phyloP scores from a whole-genome alignment of 2,797 vertebrate species.

The Microcaecilia unicolor region DNA sequence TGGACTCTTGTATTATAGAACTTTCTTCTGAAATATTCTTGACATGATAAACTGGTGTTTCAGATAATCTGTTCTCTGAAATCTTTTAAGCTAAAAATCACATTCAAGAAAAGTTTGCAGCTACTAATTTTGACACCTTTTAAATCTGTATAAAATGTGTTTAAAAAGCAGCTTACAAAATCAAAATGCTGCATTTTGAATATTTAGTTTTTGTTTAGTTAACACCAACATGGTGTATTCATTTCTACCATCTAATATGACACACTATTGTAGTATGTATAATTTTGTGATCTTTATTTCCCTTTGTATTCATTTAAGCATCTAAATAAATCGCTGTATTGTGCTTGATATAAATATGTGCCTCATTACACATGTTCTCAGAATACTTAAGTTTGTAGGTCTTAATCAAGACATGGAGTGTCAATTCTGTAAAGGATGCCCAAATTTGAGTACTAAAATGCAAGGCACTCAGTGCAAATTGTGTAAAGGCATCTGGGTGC shows the following conservation, averaged over 20 bases:
- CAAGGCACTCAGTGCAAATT: too few species aligned
- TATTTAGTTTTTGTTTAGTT: slow-evolving; percentile 72
- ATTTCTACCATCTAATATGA: slow-evolving; percentile 76
- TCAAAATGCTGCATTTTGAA: slow-evolving; percentile 59
- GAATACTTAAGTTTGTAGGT: too few species aligned
- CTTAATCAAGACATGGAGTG: too few species aligned
- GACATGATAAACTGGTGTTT: slow-evolving; percentile 61
- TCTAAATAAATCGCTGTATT: slow-evolving; percentile 99
- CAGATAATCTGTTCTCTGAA: slow-evolving; percentile 57
- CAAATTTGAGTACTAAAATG: too few species aligned
- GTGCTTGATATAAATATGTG: slow-evolving; percentile 78
- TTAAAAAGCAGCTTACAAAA: slow-evolving; percentile 60
- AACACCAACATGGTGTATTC: slow-evolving; percentile 57
- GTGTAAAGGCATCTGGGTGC: too few species aligned
- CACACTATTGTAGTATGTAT: slow-evolving; percentile 80
- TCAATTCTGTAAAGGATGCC: too few species aligned
- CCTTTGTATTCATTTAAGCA: slow-evolving; percentile 91
- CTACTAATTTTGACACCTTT: slow-evolving; percentile 71
- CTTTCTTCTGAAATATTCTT: slow-evolving; percentile 68
- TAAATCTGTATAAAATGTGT: slow-evolving; percentile 75
- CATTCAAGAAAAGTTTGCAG: slow-evolving; percentile 66
- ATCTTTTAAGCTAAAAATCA: slow-evolving; percentile 65
- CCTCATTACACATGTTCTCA: slow-evolving; percentile 50
- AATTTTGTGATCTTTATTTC: slow-evolving; percentile 87
- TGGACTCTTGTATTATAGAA: slow-evolving; percentile 73